Conservation (phyloP, 2,888 invertebrate species). For the Sphecodes monilicornis region DNA sequence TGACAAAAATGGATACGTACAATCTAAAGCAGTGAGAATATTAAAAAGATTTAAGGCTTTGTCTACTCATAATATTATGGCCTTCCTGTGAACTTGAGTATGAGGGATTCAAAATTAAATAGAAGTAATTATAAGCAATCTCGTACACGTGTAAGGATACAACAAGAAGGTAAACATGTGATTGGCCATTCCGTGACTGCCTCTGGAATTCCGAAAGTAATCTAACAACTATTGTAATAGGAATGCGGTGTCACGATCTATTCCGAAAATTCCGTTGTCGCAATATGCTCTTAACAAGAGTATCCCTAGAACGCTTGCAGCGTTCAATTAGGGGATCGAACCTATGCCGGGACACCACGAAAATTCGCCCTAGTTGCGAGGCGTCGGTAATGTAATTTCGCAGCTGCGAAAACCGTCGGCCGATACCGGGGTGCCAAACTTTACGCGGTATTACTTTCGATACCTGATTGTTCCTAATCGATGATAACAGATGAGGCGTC, state of each 20-base stretch:
- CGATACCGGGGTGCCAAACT: constrained; percentile 11
- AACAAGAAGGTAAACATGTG: not conserved
- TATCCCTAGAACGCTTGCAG: constrained; percentile 5
- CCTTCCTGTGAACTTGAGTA: not conserved
- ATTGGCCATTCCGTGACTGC: not conserved
- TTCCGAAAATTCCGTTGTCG: constrained; percentile 4
- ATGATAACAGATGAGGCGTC: constrained; percentile 15
- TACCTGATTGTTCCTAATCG: not conserved
- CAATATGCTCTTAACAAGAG: constrained; percentile 10
- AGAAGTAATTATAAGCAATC: not conserved
- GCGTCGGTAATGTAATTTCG: constrained; percentile 18
- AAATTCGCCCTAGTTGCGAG: constrained; percentile 1
- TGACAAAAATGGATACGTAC: too few relatives aligned
- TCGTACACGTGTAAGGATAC: not conserved
- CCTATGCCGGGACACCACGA: not conserved
- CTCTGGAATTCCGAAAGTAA: not conserved
- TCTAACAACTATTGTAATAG: not conserved
- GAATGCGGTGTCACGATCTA: constrained; percentile 4
- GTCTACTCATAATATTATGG: too few relatives aligned
- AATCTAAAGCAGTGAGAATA: too few relatives aligned
- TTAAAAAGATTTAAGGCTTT: too few relatives aligned
- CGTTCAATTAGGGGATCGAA: constrained; percentile 20
- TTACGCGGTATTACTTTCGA: not conserved
- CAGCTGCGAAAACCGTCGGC: constrained; percentile 14
- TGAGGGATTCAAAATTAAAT: not conserved